These are phyloP conservation scores for Nannoperca australis DNA, from an alignment of 2,797 vertebrate species.

Conservation along the genomic window DNA sequence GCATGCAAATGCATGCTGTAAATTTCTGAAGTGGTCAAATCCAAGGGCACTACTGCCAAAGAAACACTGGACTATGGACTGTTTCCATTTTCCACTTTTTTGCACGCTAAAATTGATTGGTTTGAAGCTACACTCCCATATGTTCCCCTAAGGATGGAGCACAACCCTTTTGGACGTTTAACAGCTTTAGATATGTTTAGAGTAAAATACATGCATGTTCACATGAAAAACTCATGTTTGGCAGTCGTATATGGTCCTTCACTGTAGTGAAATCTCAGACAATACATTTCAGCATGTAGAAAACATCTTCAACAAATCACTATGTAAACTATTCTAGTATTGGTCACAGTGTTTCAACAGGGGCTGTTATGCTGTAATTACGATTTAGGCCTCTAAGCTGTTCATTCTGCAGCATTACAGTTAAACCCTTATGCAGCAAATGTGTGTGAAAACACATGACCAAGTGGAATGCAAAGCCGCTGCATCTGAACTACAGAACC, in stretches of 20 bases:
- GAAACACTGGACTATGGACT: neutral
- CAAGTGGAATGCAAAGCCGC: slow-evolving; percentile 60
- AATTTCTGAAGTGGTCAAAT: slow-evolving; percentile 46
- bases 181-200: slow-evolving; percentile 15
- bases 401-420: slow-evolving; percentile 49
- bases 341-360: slow-evolving; percentile 66
- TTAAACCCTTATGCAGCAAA: slow-evolving; percentile 51
- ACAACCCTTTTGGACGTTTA: neutral
- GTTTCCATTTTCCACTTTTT: slow-evolving; percentile 2
- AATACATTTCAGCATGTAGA: slow-evolving; percentile 57
- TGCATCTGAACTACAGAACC: slow-evolving; percentile 25
- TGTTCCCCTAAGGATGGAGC: slow-evolving; percentile 18
- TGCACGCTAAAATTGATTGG: neutral
- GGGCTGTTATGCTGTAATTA: slow-evolving; percentile 33
- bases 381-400: slow-evolving; percentile 42
- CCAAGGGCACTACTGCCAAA: neutral
- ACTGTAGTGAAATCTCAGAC: slow-evolving; percentile 61
- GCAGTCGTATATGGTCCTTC: slow-evolving; percentile 48
- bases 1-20: slow-evolving; percentile 44
- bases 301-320: slow-evolving; percentile 59
- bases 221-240: slow-evolving; percentile 33
- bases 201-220: slow-evolving; percentile 41
- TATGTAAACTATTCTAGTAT: slow-evolving; percentile 71
- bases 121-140: neutral
- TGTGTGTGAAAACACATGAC: slow-evolving; percentile 46